Conservation (phyloP, 37 sponge, comb jelly and placozoan species). For the Oopsacas minuta region DNA sequence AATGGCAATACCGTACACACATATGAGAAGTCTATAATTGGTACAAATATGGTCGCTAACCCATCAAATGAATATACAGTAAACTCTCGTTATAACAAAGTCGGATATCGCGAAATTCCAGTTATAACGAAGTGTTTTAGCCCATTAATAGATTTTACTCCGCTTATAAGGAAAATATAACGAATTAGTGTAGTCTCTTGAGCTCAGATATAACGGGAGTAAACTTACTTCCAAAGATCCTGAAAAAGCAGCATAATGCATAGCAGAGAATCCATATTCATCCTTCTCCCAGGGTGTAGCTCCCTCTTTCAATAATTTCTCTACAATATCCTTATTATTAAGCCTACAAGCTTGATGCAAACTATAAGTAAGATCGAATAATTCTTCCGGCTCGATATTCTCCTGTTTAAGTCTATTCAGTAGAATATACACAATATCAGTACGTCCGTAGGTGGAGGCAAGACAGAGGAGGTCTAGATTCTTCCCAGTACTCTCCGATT, state of each 20-base stretch:
- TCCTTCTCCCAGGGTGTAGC: conserved; percentile 2
- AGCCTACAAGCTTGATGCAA: conserved; percentile 3
- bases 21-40: no score
- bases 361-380: neutral
- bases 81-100: no score
- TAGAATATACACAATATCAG: neutral
- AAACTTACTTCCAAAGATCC: neutral
- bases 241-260: neutral
- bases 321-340: neutral
- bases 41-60: no score
- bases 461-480: neutral
- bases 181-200: no score
- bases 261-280: neutral
- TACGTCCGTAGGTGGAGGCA: conserved; percentile 9
- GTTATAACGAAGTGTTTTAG: no score
- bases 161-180: no score
- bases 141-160: no score
- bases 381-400: neutral
- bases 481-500: neutral
- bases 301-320: neutral
- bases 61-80: no score
- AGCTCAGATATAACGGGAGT: no score
- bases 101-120: no score
- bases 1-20: no score
- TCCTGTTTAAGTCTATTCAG: neutral